Conservation (phyloP, 2,797 vertebrate genomes). For the Megalops cyprinoides region DNA sequence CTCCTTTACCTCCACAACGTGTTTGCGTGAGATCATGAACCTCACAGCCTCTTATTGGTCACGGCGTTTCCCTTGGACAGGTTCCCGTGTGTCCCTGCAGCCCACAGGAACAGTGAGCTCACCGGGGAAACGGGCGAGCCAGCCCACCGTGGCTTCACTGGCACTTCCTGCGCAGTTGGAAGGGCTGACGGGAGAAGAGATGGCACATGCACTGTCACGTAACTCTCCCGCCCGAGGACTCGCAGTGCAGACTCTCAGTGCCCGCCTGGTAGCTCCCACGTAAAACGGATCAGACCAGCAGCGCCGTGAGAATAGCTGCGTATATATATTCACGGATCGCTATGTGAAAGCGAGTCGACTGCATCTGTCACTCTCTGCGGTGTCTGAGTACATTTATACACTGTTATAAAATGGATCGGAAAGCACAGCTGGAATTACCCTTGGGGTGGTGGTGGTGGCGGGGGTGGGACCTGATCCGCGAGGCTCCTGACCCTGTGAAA, state of each 20-base stretch:
- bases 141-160: constrained; percentile 16
- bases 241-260: neutral
- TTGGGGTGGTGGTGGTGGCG: neutral
- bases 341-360: neutral
- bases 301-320: neutral
- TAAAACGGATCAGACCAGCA: neutral
- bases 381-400: neutral
- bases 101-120: constrained; percentile 41
- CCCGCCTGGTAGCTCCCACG: neutral
- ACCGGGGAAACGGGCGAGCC: constrained; percentile 25
- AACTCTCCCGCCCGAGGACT: constrained; percentile 9
- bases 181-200: constrained; percentile 33
- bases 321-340: neutral
- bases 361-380: neutral
- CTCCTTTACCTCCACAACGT: neutral
- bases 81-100: constrained; percentile 38
- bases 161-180: constrained; percentile 45
- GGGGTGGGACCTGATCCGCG: neutral
- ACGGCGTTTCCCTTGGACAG: constrained; percentile 42
- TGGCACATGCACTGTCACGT: neutral
- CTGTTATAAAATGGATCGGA: constrained; percentile 9
- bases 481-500: constrained; percentile 31
- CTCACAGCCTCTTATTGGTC: constrained; percentile 31
- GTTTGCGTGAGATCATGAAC: constrained; percentile 36
- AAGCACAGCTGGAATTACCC: neutral